Evolutionary conservation across 2,888 invertebrate genomes (phyloP).

Genomic region (Tyria jacobaeae): DNA sequence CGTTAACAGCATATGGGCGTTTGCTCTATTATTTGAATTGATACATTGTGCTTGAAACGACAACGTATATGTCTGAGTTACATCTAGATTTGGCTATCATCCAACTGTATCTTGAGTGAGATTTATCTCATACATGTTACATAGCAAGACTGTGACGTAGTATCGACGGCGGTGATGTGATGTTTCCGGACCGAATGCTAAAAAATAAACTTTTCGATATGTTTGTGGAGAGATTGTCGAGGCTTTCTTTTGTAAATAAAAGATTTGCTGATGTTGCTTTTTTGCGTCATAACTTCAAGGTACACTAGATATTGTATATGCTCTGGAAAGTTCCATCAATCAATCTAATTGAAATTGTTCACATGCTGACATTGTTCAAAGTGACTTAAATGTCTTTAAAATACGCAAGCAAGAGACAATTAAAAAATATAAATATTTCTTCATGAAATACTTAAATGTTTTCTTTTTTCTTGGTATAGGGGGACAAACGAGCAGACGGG

Average conservation of each 20-base stretch:
- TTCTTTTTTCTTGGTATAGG: too few species aligned
- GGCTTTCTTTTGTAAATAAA: background rate
- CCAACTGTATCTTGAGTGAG: constrained; percentile 8
- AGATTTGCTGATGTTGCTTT: background rate
- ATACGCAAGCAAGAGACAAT: too few species aligned
- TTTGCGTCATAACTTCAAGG: too few species aligned
- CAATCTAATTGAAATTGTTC: too few species aligned
- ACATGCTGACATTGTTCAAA: too few species aligned
- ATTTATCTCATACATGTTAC: constrained; percentile 15
- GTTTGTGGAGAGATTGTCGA: background rate
- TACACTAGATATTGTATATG: too few species aligned
- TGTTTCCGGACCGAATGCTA: background rate
- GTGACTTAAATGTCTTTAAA: too few species aligned
- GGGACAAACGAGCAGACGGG: too few species aligned
- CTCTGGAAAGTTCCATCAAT: too few species aligned
- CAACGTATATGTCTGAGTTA: constrained; percentile 1
- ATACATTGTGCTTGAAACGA: constrained; percentile 10
- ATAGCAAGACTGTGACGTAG: constrained; percentile 7
- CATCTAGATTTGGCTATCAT: constrained; percentile 8
- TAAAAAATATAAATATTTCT: too few species aligned
- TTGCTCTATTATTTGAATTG: background rate
- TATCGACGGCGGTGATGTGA: constrained; percentile 5
- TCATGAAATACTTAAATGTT: too few species aligned
- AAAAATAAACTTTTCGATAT: background rate
- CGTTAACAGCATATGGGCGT: background rate